These are phyloP conservation scores for Abramis brama DNA, from an alignment of 2,113 vertebrate species.

Conservation along the genomic window DNA sequence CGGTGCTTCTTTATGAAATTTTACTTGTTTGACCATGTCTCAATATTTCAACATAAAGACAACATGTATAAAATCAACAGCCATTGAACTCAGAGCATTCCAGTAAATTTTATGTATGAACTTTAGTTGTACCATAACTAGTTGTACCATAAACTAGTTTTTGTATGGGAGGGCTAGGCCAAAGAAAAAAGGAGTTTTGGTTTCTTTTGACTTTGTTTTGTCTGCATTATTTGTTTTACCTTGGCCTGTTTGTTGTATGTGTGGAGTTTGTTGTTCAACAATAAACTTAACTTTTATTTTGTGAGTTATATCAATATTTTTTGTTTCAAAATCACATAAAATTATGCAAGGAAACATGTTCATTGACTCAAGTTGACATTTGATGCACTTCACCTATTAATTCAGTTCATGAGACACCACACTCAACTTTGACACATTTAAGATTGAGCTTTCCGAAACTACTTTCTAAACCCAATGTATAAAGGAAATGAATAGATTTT, in stretches of 20 bases:
- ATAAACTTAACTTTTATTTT: conserved; percentile 88
- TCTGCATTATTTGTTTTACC: conserved; percentile 75
- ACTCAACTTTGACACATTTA: background rate
- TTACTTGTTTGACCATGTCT: conserved; percentile 92
- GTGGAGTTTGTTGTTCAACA: conserved; percentile 84
- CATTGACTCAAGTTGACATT: background rate
- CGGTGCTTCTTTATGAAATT: conserved; percentile 83
- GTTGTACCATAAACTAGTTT: conserved; percentile 68
- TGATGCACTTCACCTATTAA: background rate
- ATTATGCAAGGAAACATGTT: background rate
- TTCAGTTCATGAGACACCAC: background rate
- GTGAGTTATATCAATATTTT: conserved; percentile 74
- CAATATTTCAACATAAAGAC: conserved; percentile 81
- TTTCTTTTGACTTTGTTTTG: conserved; percentile 69
- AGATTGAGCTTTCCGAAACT: background rate
- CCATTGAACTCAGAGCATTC: conserved; percentile 91
- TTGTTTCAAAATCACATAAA: background rate
- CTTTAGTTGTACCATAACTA: conserved; percentile 82
- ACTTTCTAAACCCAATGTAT: background rate
- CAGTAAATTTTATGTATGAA: conserved; percentile 92
- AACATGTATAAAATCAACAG: conserved; percentile 81
- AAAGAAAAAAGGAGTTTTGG: conserved; percentile 76
- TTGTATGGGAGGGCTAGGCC: conserved; percentile 78
- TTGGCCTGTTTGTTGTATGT: conserved; percentile 82
- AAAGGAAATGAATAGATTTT: background rate